These are phyloP conservation scores for Ictalurus furcatus DNA, from an alignment of 2,113 vertebrate species.

Conservation along the genomic window DNA sequence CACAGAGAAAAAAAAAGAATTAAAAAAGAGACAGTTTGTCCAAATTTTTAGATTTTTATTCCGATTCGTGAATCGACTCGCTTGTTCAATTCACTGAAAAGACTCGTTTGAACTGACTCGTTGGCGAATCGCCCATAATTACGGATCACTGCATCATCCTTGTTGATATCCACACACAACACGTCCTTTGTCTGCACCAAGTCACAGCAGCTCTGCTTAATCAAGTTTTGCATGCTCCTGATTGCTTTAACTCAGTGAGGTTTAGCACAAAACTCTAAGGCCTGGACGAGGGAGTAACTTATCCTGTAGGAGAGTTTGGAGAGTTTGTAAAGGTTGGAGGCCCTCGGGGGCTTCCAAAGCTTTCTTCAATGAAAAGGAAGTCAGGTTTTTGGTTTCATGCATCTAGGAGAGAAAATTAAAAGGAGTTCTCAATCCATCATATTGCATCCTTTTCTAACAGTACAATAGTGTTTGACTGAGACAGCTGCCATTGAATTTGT, in stretches of 20 bases:
- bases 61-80: not conserved
- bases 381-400: slow-evolving; percentile 37
- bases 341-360: slow-evolving; percentile 32
- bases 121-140: slow-evolving; percentile 10
- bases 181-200: slow-evolving; percentile 29
- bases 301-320: slow-evolving; percentile 25
- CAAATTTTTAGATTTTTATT: not conserved
- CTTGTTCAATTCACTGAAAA: not conserved
- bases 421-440: slow-evolving; percentile 29
- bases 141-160: slow-evolving; percentile 31
- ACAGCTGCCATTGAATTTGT: slow-evolving; percentile 69
- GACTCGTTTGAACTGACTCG: not conserved
- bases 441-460: slow-evolving; percentile 16
- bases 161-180: slow-evolving; percentile 30
- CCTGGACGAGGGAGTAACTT: slow-evolving; percentile 8
- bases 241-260: slow-evolving; percentile 38
- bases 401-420: slow-evolving; percentile 29
- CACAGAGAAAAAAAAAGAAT: not conserved
- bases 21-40: not conserved
- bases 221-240: slow-evolving; percentile 37
- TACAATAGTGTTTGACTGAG: slow-evolving; percentile 52
- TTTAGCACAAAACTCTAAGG: not conserved
- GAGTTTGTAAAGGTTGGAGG: slow-evolving; percentile 10
- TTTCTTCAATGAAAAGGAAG: slow-evolving; percentile 21
- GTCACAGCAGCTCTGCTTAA: slow-evolving; percentile 34